Percentiles rank a stretch among this genome's conserved stretches.
phyloP scores from a whole-genome alignment of 2,113 vertebrate genomes.

The Empidonax traillii region DNA sequence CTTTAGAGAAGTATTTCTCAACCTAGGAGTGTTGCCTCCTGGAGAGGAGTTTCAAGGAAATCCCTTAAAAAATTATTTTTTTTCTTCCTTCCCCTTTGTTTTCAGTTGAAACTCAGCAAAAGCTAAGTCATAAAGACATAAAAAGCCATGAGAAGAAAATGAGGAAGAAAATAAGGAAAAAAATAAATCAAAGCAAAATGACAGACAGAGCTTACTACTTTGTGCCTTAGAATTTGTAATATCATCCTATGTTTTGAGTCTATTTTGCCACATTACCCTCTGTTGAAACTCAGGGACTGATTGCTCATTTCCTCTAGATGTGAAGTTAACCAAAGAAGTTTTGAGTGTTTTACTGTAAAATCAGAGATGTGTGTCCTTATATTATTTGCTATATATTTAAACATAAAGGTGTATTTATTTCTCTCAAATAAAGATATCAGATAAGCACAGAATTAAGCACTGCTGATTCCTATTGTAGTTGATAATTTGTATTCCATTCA shows the following conservation, averaged over 20 bases:
- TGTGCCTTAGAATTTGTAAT: neutral
- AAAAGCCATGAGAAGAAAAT: neutral
- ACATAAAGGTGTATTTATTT: neutral
- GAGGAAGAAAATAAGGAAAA: neutral
- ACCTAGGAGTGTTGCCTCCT: neutral
- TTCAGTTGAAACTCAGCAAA: neutral
- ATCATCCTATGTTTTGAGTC: neutral
- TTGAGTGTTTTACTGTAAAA: neutral
- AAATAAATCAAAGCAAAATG: neutral
- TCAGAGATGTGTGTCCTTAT: neutral
- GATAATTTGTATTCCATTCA: neutral
- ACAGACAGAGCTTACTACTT: neutral
- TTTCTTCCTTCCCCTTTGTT: neutral
- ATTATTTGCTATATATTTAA: neutral
- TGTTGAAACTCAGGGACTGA: neutral
- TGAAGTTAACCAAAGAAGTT: neutral
- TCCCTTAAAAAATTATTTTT: neutral
- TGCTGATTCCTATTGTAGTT: neutral
- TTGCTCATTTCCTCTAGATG: neutral
- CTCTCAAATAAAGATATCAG: neutral
- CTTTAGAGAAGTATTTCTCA: slow-evolving; percentile 26
- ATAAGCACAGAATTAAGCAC: neutral
- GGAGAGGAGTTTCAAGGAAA: neutral
- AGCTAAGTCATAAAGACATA: neutral
- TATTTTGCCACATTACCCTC: neutral